Conservation (phyloP, 1,140 invertebrate genomes). For the Contarinia nasturtii region DNA sequence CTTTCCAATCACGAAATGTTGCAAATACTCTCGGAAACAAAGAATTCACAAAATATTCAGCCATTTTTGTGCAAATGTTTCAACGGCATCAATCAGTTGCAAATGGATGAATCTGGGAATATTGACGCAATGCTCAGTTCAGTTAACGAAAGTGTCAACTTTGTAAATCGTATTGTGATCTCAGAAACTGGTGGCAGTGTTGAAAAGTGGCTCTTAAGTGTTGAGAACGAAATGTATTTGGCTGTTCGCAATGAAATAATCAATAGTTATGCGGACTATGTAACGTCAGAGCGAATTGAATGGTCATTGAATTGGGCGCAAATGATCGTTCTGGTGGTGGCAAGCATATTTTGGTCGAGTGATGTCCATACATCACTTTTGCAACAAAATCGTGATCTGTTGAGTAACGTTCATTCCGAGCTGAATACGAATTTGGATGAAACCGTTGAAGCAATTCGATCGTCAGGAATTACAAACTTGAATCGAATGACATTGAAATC, state of each 20-base stretch:
- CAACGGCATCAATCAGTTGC: conserved; percentile 49
- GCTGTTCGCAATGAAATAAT: conserved; percentile 53
- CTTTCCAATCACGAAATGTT: conserved; percentile 90
- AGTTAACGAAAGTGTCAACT: conserved; percentile 60
- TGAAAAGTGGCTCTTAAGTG: conserved; percentile 79
- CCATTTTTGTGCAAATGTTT: conserved; percentile 88
- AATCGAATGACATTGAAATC: conserved; percentile 63
- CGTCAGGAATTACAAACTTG: conserved; percentile 33
- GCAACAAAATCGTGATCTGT: conserved; percentile 29
- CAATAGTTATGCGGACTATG: conserved; percentile 50
- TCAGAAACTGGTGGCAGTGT: conserved; percentile 67
- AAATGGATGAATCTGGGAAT: conserved; percentile 57
- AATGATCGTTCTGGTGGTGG: conserved; percentile 71
- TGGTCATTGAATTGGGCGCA: conserved; percentile 79
- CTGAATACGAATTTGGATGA: conserved; percentile 38
- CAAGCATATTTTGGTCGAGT: conserved; percentile 75
- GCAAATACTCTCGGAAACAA: conserved; percentile 83
- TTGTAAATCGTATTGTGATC: conserved; percentile 52
- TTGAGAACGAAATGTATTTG: conserved; percentile 66
- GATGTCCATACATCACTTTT: conserved; percentile 51
- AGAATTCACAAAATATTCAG: conserved; percentile 71
- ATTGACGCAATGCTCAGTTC: conserved; percentile 72
- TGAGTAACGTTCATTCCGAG: conserved; percentile 31
- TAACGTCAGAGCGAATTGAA: conserved; percentile 34
- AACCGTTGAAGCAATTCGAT: conserved; percentile 39